Evolutionary conservation across 2,888 invertebrate genomes (phyloP).

Genomic region (Baccha elongata): DNA sequence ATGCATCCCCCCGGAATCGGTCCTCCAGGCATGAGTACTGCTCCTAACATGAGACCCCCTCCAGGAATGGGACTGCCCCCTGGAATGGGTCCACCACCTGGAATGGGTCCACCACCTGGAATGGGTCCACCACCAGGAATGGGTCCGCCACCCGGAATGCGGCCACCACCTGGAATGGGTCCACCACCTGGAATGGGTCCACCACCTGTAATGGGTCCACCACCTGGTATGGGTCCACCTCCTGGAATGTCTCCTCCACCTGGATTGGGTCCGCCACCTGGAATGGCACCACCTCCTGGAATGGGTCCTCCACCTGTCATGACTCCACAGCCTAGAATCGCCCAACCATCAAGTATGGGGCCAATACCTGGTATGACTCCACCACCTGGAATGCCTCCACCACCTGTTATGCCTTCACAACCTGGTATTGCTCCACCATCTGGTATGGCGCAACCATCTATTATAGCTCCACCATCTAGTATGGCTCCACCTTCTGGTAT

Average conservation of each 20-base stretch:
- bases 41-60: slow-evolving; percentile 30
- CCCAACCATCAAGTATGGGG: slow-evolving; percentile 36
- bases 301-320: slow-evolving; percentile 47
- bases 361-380: slow-evolving; percentile 12
- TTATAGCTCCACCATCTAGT: slow-evolving; percentile 33
- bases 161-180: neutral
- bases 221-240: slow-evolving; percentile 38
- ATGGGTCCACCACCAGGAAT: slow-evolving; percentile 4
- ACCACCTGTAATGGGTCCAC: slow-evolving; percentile 49
- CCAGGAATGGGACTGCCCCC: slow-evolving; percentile 51
- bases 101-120: slow-evolving; percentile 25
- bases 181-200: slow-evolving; percentile 22
- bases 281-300: slow-evolving; percentile 32
- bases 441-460: slow-evolving; percentile 32
- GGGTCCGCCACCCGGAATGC: slow-evolving; percentile 5
- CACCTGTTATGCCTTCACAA: slow-evolving; percentile 44
- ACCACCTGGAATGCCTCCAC: slow-evolving; percentile 46
- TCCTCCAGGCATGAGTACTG: slow-evolving; percentile 54
- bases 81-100: slow-evolving; percentile 38
- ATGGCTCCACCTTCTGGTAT: slow-evolving; percentile 51
- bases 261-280: slow-evolving; percentile 21
- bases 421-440: slow-evolving; percentile 43
- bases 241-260: slow-evolving; percentile 40
- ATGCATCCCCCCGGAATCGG: slow-evolving; percentile 69
- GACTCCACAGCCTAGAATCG: slow-evolving; percentile 33